Conservation (phyloP, 92 coral and sea anemone genomes). For the Phymanthus crucifer region DNA sequence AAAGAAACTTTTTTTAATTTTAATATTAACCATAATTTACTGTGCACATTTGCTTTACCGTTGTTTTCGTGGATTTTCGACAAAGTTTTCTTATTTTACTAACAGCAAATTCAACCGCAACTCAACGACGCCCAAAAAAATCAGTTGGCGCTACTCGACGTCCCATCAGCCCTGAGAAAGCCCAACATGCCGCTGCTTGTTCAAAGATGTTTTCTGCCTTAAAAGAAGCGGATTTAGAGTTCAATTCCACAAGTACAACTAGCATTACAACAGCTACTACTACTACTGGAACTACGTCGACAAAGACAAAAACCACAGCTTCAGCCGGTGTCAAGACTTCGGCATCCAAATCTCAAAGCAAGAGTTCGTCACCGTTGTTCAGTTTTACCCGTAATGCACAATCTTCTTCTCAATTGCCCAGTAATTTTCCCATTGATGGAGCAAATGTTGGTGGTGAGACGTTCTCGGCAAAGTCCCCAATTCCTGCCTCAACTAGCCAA, state of each 20-base stretch:
- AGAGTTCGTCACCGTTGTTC: not conserved
- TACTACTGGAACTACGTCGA: not conserved
- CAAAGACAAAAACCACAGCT: not conserved
- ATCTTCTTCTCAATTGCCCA: not conserved
- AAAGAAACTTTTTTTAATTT: too few relatives aligned
- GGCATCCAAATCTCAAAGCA: not conserved
- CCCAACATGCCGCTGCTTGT: not conserved
- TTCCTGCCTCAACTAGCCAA: too few relatives aligned
- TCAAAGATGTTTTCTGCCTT: slow-evolving; percentile 1
- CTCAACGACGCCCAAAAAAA: not conserved
- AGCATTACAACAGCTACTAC: not conserved
- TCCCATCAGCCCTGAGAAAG: not conserved
- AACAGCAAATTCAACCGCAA: not conserved
- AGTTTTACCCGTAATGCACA: not conserved
- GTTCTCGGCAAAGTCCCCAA: too few relatives aligned
- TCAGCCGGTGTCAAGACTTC: not conserved
- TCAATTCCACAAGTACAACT: not conserved
- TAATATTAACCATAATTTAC: too few relatives aligned
- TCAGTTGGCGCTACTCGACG: not conserved
- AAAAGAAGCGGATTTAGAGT: not conserved
- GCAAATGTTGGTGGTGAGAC: too few relatives aligned
- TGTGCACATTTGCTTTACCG: too few relatives aligned
- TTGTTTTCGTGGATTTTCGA: too few relatives aligned
- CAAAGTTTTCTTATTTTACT: too few relatives aligned
- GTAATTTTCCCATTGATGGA: too few relatives aligned